Percentiles rank a stretch among this genome's conserved stretches.
These are phyloP conservation scores for Hormaphis cornu DNA, from an alignment of 1,140 invertebrate species.

Conservation along the genomic window DNA sequence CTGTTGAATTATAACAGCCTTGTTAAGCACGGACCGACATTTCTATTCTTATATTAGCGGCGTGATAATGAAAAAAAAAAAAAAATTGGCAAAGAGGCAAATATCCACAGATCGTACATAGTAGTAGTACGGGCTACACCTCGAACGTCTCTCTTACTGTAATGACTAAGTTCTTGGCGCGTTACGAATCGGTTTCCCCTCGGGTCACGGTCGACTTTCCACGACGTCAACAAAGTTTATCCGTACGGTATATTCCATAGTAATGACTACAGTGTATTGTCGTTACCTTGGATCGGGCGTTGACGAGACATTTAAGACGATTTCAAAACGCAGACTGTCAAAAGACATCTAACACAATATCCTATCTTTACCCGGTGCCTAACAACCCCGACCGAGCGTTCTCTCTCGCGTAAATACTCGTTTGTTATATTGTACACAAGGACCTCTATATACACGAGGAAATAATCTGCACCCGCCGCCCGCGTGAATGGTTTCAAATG, in stretches of 20 bases:
- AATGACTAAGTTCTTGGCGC: neutral
- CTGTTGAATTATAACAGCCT: neutral
- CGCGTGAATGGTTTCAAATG: neutral
- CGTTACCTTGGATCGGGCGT: no score
- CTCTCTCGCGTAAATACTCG: no score
- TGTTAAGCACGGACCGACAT: neutral
- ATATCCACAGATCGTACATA: neutral
- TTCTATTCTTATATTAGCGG: conserved; percentile 3
- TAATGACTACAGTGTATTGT: no score
- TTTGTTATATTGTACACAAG: no score
- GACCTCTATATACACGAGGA: no score
- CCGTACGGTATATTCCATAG: neutral
- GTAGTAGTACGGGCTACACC: no score
- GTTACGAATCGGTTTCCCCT: neutral
- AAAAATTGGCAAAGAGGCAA: conserved; percentile 18
- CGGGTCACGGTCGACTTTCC: neutral
- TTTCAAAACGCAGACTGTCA: no score
- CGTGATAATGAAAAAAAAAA: neutral
- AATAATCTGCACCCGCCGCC: no score
- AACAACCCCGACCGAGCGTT: no score
- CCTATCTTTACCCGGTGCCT: no score
- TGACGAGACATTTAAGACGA: no score
- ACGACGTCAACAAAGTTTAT: neutral
- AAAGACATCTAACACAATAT: no score
- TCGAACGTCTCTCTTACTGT: neutral